phyloP scores from a whole-genome alignment of 1,140 invertebrate species.

The Sycobia sp. region DNA sequence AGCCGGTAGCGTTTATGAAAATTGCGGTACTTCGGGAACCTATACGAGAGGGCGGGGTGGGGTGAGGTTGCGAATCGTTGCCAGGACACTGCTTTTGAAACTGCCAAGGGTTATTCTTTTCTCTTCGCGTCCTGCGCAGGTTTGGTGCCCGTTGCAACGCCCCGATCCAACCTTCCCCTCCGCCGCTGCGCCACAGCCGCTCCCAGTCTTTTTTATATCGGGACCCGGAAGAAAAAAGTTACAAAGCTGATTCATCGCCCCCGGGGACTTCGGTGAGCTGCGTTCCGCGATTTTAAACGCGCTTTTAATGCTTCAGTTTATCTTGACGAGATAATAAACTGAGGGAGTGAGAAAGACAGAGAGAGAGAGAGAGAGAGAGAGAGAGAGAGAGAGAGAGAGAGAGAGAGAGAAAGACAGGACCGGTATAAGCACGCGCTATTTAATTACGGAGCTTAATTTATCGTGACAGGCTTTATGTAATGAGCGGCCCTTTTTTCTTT shows the following conservation, averaged over 20 bases:
- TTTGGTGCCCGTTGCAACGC: too few relatives aligned
- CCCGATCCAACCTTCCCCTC: too few relatives aligned
- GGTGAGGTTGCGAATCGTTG: background rate
- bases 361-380: background rate
- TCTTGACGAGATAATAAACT: too few relatives aligned
- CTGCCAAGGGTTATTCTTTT: background rate
- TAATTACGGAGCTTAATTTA: background rate
- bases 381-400: too few relatives aligned
- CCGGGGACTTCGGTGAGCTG: too few relatives aligned
- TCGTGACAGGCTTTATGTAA: background rate
- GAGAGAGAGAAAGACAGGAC: too few relatives aligned
- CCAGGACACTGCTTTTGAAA: slow-evolving; percentile 2
- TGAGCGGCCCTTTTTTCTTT: background rate
- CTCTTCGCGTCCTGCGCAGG: background rate
- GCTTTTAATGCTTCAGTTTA: too few relatives aligned
- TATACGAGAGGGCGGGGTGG: too few relatives aligned
- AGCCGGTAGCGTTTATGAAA: slow-evolving; percentile 34
- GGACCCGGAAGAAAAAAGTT: background rate
- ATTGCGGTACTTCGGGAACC: slow-evolving; percentile 19
- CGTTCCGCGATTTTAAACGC: too few relatives aligned
- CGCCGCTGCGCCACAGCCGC: too few relatives aligned
- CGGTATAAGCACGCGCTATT: too few relatives aligned
- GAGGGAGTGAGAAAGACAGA: background rate
- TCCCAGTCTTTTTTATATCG: too few relatives aligned
- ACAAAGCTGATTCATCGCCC: slow-evolving; percentile 8